Evolutionary conservation across 2,888 invertebrate species (phyloP), one percentile per base, ranked within the genome.

Genomic region (Drosophila formosana): DNA sequence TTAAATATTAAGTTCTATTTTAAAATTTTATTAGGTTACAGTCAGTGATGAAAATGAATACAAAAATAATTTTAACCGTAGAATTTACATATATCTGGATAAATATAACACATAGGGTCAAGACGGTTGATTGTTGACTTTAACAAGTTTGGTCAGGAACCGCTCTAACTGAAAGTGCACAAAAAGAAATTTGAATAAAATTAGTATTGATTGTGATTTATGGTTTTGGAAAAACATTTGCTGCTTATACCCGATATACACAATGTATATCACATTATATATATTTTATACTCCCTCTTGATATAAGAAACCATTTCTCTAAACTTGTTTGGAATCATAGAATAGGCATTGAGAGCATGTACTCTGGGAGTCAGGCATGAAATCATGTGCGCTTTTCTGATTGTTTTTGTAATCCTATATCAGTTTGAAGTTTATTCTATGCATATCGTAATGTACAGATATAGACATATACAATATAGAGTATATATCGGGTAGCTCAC

Each of bases 31-130:
- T 77, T 78, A 72, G 79, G 82, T 84, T 83, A 81, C 85, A 86
- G 73, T 82, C 82, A 64, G 74, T 81, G 73, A 75, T 77, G 82
- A 82, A 82, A 86, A 77, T 74, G 75, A 78, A 82, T 78, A 86
- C 78, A 86, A 73, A 68, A 71, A 77, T 75, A 78, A 65, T 79
- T 55, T 68, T 77, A 65, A 81, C 64, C 79, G 72, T 66, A 70
- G 61, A 66, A 65, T 66, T 77, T 63, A 75, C 68, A 72, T 72
- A 70, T 75, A 70, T 67, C 52, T 58, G 63, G 75, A 69, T 72
- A 66, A 68, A 63, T 64, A 66, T 66, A 60, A 74, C 74, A 76
- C 66, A 71, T 75, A 72, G 74, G 72, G 73, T 68, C 76, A 75
- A 63, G 76, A 67, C 45, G 43, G 37, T 47, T 61, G 60, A 61